Conservation (phyloP, 2,888 invertebrate species). For the Chorisops tibialis region DNA sequence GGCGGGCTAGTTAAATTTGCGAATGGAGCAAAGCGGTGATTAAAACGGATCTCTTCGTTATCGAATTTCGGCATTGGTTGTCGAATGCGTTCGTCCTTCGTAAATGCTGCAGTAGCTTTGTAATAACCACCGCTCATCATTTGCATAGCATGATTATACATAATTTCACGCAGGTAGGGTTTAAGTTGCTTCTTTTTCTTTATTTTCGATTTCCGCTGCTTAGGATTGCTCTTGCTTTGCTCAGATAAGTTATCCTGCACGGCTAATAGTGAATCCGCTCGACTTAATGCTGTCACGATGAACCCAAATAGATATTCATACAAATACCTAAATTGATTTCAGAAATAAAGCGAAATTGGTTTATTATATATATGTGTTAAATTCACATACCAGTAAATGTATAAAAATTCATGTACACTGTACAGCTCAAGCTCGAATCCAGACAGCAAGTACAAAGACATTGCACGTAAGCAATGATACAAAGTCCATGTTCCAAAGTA, state of each 20-base stretch:
- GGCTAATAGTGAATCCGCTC: conserved; percentile 80
- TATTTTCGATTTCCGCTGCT: conserved; percentile 52
- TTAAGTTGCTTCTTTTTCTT: conserved; percentile 62
- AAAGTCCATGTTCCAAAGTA: conserved; percentile 94
- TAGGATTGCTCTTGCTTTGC: conserved; percentile 41
- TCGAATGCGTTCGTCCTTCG: conserved; percentile 79
- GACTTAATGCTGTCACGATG: conserved; percentile 83
- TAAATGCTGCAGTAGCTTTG: conserved; percentile 89
- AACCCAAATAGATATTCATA: conserved; percentile 94
- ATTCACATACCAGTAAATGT: conserved; percentile 78
- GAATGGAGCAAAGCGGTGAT: conserved; percentile 90
- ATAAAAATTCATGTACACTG: conserved; percentile 93
- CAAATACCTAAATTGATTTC: conserved; percentile 65
- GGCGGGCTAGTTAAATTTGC: conserved; percentile 83
- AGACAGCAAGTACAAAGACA: conserved; percentile 90
- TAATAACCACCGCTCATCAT: conserved; percentile 94
- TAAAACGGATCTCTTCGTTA: conserved; percentile 89
- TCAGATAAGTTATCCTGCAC: conserved; percentile 67
- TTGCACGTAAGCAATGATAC: conserved; percentile 86
- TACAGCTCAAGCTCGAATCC: conserved; percentile 95
- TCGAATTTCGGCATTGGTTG: conserved; percentile 87
- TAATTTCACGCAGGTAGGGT: conserved; percentile 76
- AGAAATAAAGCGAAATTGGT: too few relatives aligned
- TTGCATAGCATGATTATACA: conserved; percentile 87
- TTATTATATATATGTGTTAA: too few relatives aligned